Conservation (phyloP, 2,797 vertebrate species). For the Sandelia bainsii region DNA sequence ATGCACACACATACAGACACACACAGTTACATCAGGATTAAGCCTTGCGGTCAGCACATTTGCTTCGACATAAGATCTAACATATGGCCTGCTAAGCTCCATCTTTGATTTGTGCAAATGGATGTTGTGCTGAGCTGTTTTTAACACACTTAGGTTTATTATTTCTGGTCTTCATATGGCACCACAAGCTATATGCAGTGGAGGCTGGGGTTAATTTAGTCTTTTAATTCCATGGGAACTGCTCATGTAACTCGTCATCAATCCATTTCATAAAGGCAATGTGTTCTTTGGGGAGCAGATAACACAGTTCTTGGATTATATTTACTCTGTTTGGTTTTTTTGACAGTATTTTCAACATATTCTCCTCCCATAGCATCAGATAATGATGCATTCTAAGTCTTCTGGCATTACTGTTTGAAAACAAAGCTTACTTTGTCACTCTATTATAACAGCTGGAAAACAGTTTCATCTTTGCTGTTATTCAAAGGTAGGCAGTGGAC, state of each 20-base stretch:
- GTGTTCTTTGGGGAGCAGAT: background rate
- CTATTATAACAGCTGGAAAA: too few species aligned
- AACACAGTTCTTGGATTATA: too few species aligned
- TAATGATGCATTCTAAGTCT: too few species aligned
- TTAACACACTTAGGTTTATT: slow-evolving; percentile 24
- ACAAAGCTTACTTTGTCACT: too few species aligned
- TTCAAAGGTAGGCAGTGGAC: background rate
- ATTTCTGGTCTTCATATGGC: slow-evolving; percentile 46
- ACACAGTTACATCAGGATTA: slow-evolving; percentile 29
- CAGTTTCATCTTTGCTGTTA: background rate
- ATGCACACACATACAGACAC: slow-evolving; percentile 3
- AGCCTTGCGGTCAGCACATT: slow-evolving; percentile 49
- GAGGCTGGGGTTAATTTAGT: slow-evolving; percentile 20
- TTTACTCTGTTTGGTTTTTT: too few species aligned
- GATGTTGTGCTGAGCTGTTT: slow-evolving; percentile 27
- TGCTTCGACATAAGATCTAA: slow-evolving; percentile 37
- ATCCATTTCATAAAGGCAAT: background rate
- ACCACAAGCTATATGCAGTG: slow-evolving; percentile 9
- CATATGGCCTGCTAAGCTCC: slow-evolving; percentile 47
- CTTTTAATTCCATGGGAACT: slow-evolving; percentile 24
- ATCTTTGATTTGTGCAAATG: slow-evolving; percentile 41
- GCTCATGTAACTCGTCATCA: background rate
- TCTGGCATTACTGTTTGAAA: too few species aligned
- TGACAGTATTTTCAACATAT: too few species aligned
- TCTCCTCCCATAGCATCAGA: too few species aligned